phyloP scores from a whole-genome alignment of 2,888 invertebrate genomes.

The Parapristionchus giblindavisi region DNA sequence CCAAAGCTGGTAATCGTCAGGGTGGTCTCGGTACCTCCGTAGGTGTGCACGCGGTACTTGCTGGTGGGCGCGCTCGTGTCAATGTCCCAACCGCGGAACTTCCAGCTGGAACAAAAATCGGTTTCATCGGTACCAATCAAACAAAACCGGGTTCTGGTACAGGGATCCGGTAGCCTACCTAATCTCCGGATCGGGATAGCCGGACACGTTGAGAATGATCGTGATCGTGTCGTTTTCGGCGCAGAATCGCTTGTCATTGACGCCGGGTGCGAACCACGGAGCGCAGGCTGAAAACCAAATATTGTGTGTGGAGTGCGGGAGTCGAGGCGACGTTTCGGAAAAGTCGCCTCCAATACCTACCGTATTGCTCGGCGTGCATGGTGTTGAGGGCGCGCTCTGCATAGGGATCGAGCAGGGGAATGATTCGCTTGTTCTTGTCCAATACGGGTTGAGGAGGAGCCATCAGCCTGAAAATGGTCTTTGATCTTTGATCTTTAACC shows the following conservation, averaged over 20 bases:
- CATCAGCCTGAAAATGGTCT: slow-evolving; percentile 58
- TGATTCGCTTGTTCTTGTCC: slow-evolving; percentile 67
- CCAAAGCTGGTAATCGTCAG: slow-evolving; percentile 71
- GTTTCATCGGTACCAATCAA: background rate
- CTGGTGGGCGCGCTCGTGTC: slow-evolving; percentile 63
- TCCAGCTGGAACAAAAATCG: slow-evolving; percentile 46
- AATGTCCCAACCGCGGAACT: slow-evolving; percentile 64
- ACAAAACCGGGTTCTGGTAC: background rate
- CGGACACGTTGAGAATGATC: slow-evolving; percentile 92
- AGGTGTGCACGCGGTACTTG: slow-evolving; percentile 61
- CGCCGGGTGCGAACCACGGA: slow-evolving; percentile 79
- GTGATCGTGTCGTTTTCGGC: slow-evolving; percentile 89
- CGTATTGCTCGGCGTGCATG: slow-evolving; percentile 68
- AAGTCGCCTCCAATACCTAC: slow-evolving; percentile 35
- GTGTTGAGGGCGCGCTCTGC: slow-evolving; percentile 64
- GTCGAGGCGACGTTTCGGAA: background rate
- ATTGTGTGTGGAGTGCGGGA: background rate
- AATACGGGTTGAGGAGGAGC: slow-evolving; percentile 69
- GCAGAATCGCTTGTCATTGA: slow-evolving; percentile 81
- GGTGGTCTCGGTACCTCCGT: slow-evolving; percentile 67
- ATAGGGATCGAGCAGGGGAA: slow-evolving; percentile 69
- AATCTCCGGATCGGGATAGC: slow-evolving; percentile 93
- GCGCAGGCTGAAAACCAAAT: slow-evolving; percentile 67
- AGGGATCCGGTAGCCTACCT: too few relatives aligned
- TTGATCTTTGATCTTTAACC: background rate